Percentiles rank a stretch among this genome's conserved stretches.
These are phyloP conservation scores for Acrobasis consociella DNA, from an alignment of 2,888 invertebrate genomes.

Conservation along the genomic window DNA sequence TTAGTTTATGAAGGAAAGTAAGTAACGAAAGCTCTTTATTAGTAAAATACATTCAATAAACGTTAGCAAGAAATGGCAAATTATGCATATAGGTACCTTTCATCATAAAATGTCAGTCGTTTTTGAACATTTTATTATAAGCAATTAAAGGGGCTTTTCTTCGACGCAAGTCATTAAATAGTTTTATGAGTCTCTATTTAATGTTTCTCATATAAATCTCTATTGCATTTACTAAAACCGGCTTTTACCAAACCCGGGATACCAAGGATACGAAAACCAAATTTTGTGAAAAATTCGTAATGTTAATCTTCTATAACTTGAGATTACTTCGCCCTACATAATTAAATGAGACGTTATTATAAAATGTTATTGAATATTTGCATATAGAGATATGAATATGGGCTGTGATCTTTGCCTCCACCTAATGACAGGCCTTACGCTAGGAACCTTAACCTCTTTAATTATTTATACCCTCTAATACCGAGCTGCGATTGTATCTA, in stretches of 20 bases:
- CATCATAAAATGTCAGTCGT: neutral
- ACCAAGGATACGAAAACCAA: too few species aligned
- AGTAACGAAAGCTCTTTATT: neutral
- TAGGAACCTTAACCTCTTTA: conserved; percentile 26
- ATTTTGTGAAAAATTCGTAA: too few species aligned
- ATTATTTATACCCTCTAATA: conserved; percentile 22
- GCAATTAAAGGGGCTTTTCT: too few species aligned
- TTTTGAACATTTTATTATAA: neutral
- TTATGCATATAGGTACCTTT: neutral
- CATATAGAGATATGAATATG: neutral
- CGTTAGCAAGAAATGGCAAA: neutral
- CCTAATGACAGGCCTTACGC: conserved; percentile 13
- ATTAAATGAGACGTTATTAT: neutral
- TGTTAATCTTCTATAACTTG: too few species aligned
- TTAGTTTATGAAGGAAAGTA: neutral
- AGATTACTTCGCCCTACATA: too few species aligned
- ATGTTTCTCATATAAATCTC: too few species aligned
- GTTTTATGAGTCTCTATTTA: too few species aligned
- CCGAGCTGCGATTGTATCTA: conserved; percentile 30
- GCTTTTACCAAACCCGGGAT: too few species aligned
- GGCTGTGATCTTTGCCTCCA: neutral
- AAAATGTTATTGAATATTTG: conserved; percentile 7
- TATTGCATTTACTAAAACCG: too few species aligned
- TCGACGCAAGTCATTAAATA: too few species aligned
- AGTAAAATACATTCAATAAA: neutral